These are phyloP conservation scores for Arnoldichthys spilopterus DNA, from an alignment of 2,797 vertebrate species.

Conservation along the genomic window DNA sequence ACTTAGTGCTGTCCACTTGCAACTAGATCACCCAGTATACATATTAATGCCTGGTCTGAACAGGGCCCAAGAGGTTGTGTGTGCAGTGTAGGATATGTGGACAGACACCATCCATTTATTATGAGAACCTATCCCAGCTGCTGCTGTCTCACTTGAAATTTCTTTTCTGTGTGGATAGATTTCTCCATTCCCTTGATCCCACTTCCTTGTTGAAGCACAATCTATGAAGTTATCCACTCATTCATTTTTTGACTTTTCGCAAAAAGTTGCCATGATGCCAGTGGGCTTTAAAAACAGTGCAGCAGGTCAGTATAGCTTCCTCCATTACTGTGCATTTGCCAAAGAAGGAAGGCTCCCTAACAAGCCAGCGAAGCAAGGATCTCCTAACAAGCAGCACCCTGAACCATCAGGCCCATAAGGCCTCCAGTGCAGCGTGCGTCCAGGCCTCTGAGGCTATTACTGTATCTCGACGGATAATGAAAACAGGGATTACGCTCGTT, in stretches of 20 bases:
- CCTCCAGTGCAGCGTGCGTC: constrained; percentile 60
- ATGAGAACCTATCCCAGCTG: not conserved
- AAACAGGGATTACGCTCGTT: constrained; percentile 67
- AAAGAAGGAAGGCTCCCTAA: constrained; percentile 50
- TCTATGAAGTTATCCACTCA: not conserved
- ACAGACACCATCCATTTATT: not conserved
- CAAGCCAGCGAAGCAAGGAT: constrained; percentile 8
- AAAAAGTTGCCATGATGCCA: constrained; percentile 17
- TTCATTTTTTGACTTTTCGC: not conserved
- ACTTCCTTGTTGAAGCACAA: not conserved
- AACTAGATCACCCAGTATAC: too few species aligned
- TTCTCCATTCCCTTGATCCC: not conserved
- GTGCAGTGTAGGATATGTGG: not conserved
- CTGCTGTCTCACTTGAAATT: not conserved
- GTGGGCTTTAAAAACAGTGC: constrained; percentile 56
- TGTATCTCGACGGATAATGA: constrained; percentile 61
- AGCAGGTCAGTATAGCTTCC: constrained; percentile 57
- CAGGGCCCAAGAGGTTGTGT: too few species aligned
- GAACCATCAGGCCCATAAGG: constrained; percentile 52
- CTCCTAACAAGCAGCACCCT: constrained; percentile 53
- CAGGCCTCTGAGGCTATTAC: constrained; percentile 39
- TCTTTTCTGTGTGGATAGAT: not conserved
- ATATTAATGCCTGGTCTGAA: too few species aligned
- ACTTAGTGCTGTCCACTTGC: too few species aligned
- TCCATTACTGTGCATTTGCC: constrained; percentile 64